These are phyloP conservation scores for Ophraella communa DNA, from an alignment of 2,888 invertebrate genomes.

Conservation along the genomic window DNA sequence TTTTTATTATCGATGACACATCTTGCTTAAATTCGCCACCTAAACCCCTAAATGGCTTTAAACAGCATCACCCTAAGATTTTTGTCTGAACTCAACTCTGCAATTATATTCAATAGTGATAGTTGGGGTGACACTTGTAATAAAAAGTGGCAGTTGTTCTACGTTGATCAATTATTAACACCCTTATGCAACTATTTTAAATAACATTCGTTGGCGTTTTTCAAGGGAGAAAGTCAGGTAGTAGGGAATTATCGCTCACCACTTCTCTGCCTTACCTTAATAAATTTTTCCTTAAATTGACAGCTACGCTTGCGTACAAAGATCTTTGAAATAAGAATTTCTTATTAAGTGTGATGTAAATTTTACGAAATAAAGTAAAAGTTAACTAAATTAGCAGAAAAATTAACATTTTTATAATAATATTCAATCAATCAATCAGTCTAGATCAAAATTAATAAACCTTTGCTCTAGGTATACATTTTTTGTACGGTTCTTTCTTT, in stretches of 20 bases:
- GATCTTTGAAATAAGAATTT: too few relatives aligned
- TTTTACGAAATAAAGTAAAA: too few relatives aligned
- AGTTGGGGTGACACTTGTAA: conserved; percentile 55
- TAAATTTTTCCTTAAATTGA: too few relatives aligned
- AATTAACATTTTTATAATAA: too few relatives aligned
- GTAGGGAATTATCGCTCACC: background rate
- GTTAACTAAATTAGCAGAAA: too few relatives aligned
- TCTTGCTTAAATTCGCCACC: conserved; percentile 54
- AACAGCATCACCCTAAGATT: conserved; percentile 53
- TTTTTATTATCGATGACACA: conserved; percentile 52
- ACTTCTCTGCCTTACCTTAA: background rate
- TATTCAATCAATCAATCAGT: too few relatives aligned
- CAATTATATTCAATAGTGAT: conserved; percentile 50
- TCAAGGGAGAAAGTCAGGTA: background rate
- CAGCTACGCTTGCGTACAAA: too few relatives aligned
- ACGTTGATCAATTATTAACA: conserved; percentile 51
- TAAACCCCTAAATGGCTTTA: conserved; percentile 55
- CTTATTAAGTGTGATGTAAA: too few relatives aligned
- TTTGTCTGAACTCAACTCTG: conserved; percentile 48
- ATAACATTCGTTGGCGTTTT: conserved; percentile 6
- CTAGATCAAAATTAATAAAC: too few relatives aligned
- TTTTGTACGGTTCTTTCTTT: too few relatives aligned
- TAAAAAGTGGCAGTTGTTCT: conserved; percentile 57
- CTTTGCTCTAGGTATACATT: too few relatives aligned
- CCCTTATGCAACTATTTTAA: conserved; percentile 47